Evolutionary conservation across 2,888 invertebrate genomes (phyloP), one percentile per base, ranked within the genome.

Genomic region (Deladenus siricidicola): DNA sequence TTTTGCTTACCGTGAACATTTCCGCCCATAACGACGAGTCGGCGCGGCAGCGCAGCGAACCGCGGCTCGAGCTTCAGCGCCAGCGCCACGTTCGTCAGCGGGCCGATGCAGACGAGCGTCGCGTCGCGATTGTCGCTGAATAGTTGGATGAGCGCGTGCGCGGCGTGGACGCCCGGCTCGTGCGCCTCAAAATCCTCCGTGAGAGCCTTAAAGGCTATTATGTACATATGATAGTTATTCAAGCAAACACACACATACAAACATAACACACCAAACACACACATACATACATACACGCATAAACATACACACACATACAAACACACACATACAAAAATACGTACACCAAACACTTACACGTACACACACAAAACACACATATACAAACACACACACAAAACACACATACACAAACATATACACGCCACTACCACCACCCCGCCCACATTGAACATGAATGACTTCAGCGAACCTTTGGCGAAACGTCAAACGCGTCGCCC

Each of bases 51-150:
- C n/a, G 42, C 52, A n/a, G 64, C 75, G 58, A 82, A 79, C 1
- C 69, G 66, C 8, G 80, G 79, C 61, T 82, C 80, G 52, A 81
- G 67, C 45, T 79, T 75, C 42, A 81, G 65, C 3, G 82, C 81
- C 45, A 81, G 49, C 1, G 81, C 81, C 4, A 82, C 59, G 63
- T 82, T 82, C 4, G 82, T 82, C 45, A 82, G 66, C 0, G 82
- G 81, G 2, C 80, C 82, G 3, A 80, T 53, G 4, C 79, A 75
- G 8, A 80, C 76, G 4, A 80, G 64, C 2, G 75, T 76, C 28
- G 80, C 70, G 62, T 80, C 75, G 6, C 48, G 26, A 34, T 64
- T 50, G 26, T 23, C 24, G 19, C 39, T 29, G 42, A 70, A 70
- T 26, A 72, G 54, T 3, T 70, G 56, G 26, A 70, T 56, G 28